Evolutionary conservation across 2,113 vertebrate genomes (phyloP).

Genomic region (Dasyurus viverrinus): DNA sequence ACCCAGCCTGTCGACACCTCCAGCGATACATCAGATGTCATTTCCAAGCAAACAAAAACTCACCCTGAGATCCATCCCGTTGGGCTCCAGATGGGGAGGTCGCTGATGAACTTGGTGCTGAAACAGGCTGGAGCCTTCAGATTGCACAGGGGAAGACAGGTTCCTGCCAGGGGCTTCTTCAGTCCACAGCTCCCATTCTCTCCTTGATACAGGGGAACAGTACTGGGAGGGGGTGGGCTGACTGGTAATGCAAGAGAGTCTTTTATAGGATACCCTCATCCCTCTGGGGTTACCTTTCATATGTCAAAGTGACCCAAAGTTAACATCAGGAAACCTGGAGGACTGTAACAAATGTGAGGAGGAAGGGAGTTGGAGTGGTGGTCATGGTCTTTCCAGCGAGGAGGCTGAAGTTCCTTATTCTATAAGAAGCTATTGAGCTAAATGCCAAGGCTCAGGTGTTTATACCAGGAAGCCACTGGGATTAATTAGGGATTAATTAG

Average conservation of each 20-base stretch:
- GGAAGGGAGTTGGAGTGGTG: background rate
- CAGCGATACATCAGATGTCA: background rate
- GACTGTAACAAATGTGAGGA: background rate
- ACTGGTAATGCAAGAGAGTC: background rate
- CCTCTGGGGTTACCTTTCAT: background rate
- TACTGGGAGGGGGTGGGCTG: background rate
- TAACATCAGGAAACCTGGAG: background rate
- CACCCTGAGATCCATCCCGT: background rate
- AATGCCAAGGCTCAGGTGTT: background rate
- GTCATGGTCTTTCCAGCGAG: background rate
- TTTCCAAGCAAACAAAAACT: conserved; percentile 17
- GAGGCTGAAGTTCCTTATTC: background rate
- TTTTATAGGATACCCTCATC: background rate
- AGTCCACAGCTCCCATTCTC: background rate
- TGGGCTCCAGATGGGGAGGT: background rate
- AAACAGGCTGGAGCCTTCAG: background rate
- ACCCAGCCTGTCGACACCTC: background rate
- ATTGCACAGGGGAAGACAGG: background rate
- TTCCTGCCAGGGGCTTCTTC: background rate
- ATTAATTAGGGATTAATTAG: background rate
- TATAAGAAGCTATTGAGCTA: background rate
- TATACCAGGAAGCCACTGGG: background rate
- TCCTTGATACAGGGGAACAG: too few relatives aligned
- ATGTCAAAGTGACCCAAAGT: background rate
- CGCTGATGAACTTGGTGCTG: background rate